Evolutionary conservation across 2,113 vertebrate genomes (phyloP), one percentile per base, ranked within the genome.

Genomic region (Gobiocypris rarus): DNA sequence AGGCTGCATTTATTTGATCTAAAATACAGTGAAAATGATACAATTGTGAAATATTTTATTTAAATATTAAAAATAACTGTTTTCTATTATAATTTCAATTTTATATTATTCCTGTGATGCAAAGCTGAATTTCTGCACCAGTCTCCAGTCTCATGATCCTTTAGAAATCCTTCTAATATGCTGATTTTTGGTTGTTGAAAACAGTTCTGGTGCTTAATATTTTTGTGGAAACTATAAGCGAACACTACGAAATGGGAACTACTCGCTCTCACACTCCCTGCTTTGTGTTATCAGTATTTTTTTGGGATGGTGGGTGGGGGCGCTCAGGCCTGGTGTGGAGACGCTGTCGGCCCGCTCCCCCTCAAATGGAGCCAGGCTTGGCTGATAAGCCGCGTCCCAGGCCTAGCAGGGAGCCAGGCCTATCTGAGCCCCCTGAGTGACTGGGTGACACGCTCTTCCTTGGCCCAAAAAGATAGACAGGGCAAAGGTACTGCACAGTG

Each of bases 331-430:
- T 95, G 94, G 80, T 91, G 89, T 94, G 92, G 95, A 95, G 95
- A 95, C 95, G 92, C 92, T 91, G 93, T 84, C 8, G 0, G 83
- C 89, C 75, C 71, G 84, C 93, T 92, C 93, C 86, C 82, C 92
- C 88, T 92, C 94, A 56, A 69, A 70, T 82, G 96, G 95, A 96
- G 96, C 94, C 95, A 93, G 89, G 90, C 92, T 87, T 89, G 92
- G 92, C 92, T 95, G 96, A 97, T 97, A 97, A 97, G 95, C 91
- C 82, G 83, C 13, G 80, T 91, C 90, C 93, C 89, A 93, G 93
- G 93, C 95, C 92, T 92, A 91, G 91, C 90, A 92, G 91, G 94
- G 93, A 95, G 94, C 93, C 95, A 93, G 92, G 92, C 91, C 93
- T 95, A 96, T 97, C 94, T 94, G 92, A 93, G 63, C 77, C 92